Evolutionary conservation across 1,140 invertebrate genomes (phyloP), one percentile per base, ranked within the genome.

Genomic region (Diorhabda sublineata): DNA sequence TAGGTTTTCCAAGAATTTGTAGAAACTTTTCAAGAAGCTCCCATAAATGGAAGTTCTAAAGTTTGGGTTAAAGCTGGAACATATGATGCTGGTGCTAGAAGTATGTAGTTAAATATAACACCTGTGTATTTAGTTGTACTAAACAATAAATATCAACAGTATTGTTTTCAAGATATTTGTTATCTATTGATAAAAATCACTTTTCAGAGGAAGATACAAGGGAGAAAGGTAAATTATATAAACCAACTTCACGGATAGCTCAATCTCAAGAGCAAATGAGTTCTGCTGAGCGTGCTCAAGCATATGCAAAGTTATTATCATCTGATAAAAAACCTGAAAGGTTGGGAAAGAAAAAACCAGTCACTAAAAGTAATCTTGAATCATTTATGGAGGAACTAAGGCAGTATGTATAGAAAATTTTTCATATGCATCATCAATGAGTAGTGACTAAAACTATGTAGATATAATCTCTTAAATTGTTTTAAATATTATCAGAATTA

Each of bases 61-160:
- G 90, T 97, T 66, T 99, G 97, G 95, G 92, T 99, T 0, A 97
- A 98, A 82, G 97, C 96, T 61, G 95, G 95, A 60, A 95, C 94
- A 2, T 98, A 98, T 77, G 95, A 98, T 90, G 93, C 95, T 68
- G 95, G 94, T 7, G 92, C 92, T 73, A 88, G 93, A 86, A 92
- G 93, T 94, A 85, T 86, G 85, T 73, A 60, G 42, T 58, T 42
- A 58, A 26, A 26, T 26, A 26, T 26, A 26, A 26, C 26, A 26
- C 26, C 26, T 26, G 26, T 26, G 26, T 26, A 26, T 26, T 26
- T 26, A 26, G 26, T 26, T 26, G 26, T 26, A 26, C 26, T 26
- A 26, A 26, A 26, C 26, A 26, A 26, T 26, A 26, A 26, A 26
- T 26, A 26, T 26, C 26, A 26, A 26, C 26, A 26, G 26, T 26